These are phyloP conservation scores for Chrosomus eos DNA, from an alignment of 2,797 vertebrate species.

Conservation along the genomic window DNA sequence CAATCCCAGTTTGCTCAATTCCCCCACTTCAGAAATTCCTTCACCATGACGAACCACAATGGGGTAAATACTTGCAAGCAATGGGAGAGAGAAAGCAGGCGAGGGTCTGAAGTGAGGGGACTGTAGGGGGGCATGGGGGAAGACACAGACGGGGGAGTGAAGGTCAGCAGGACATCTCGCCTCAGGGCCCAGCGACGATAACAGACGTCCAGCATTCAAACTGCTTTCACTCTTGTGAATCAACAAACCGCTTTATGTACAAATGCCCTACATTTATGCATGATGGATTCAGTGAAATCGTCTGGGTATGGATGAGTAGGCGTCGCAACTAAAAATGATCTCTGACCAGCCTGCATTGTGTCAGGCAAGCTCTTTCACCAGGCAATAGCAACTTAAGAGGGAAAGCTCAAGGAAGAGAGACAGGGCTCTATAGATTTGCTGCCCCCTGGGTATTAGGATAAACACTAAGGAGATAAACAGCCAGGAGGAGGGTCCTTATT, in stretches of 20 bases:
- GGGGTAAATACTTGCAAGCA: slow-evolving; percentile 57
- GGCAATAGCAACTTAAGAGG: not conserved
- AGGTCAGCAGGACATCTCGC: slow-evolving; percentile 53
- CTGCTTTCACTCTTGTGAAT: slow-evolving; percentile 9
- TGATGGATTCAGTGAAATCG: not conserved
- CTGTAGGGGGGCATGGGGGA: slow-evolving; percentile 23
- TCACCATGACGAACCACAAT: slow-evolving; percentile 68
- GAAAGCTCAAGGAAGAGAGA: not conserved
- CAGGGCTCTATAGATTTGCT: slow-evolving; percentile 19
- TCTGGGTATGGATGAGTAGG: not conserved
- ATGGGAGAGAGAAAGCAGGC: slow-evolving; percentile 52
- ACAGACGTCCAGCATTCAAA: slow-evolving; percentile 6
- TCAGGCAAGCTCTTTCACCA: slow-evolving; percentile 7
- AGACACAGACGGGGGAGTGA: slow-evolving; percentile 47
- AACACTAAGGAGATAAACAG: slow-evolving; percentile 31
- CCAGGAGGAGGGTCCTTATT: slow-evolving; percentile 16
- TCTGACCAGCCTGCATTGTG: slow-evolving; percentile 26
- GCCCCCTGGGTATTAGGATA: slow-evolving; percentile 7
- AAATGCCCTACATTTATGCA: slow-evolving; percentile 11
- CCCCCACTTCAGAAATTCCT: slow-evolving; percentile 66
- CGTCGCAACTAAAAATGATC: not conserved
- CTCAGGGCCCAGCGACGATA: slow-evolving; percentile 31
- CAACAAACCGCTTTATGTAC: slow-evolving; percentile 29
- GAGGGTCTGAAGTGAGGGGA: slow-evolving; percentile 38
- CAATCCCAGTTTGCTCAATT: slow-evolving; percentile 52